Conservation (phyloP, 37 sponge, comb jelly and placozoan genomes). For the Lycopodina hypogea region DNA sequence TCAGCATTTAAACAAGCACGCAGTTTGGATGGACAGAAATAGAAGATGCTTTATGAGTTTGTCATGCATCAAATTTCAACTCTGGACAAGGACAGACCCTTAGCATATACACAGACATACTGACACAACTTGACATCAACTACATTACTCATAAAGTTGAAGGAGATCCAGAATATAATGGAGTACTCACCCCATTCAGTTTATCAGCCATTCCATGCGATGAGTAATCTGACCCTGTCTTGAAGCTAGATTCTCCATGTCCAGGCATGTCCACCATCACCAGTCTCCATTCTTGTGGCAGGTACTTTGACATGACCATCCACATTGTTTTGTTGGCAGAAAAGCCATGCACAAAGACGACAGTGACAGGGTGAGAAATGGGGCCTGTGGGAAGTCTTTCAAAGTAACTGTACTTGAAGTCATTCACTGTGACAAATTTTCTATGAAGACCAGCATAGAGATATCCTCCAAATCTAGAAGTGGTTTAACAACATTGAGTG, state of each 20-base stretch:
- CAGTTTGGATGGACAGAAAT: too few species aligned
- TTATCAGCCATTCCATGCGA: constrained; percentile 31
- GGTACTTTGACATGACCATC: constrained; percentile 25
- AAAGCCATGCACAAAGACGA: constrained; percentile 70
- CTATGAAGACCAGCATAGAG: constrained; percentile 31
- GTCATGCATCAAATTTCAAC: too few species aligned
- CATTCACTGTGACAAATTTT: constrained; percentile 31
- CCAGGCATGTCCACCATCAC: constrained; percentile 69
- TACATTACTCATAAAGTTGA: too few species aligned
- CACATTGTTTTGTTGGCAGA: constrained; percentile 52
- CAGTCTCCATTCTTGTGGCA: constrained; percentile 64
- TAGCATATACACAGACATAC: too few species aligned
- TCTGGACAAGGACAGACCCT: too few species aligned
- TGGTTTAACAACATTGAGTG: not conserved
- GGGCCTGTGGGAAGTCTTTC: constrained; percentile 20
- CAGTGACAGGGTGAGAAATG: constrained; percentile 10
- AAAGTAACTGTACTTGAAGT: constrained; percentile 41
- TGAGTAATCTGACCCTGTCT: constrained; percentile 20
- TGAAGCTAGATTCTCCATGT: constrained; percentile 58
- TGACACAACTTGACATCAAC: too few species aligned
- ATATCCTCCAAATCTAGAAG: constrained; percentile 54
- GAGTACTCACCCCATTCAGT: constrained; percentile 54
- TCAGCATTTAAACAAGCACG: too few species aligned
- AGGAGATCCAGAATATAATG: too few species aligned
- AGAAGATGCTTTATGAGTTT: too few species aligned